Evolutionary conservation across 2,113 vertebrate species (phyloP).

Genomic region (Leucosticte australis): DNA sequence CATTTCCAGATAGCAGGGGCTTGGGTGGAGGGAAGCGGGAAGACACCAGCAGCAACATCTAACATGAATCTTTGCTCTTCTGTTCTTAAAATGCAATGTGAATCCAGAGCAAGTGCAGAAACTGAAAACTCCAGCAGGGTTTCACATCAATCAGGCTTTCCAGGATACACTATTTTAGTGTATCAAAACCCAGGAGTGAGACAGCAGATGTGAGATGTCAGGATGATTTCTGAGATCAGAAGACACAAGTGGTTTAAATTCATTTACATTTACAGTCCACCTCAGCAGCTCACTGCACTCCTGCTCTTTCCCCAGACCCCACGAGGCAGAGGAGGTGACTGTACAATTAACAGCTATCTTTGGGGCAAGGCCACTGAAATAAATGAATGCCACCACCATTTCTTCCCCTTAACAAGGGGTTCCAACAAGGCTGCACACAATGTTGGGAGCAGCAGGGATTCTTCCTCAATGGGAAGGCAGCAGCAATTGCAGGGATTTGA

Average conservation of each 20-base stretch:
- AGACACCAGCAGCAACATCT: background rate
- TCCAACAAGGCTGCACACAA: background rate
- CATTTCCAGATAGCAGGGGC: background rate
- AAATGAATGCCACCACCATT: background rate
- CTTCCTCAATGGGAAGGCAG: background rate
- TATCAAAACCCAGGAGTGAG: background rate
- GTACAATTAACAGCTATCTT: background rate
- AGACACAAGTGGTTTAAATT: background rate
- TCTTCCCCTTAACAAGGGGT: background rate
- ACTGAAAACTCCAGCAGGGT: conserved; percentile 11
- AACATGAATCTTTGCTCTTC: conserved; percentile 4
- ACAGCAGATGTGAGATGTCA: background rate
- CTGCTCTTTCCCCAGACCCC: background rate
- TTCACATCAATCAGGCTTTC: background rate
- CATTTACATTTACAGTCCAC: background rate
- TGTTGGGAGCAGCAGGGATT: background rate
- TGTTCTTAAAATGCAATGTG: conserved; percentile 30
- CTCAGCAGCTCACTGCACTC: background rate
- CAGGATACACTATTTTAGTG: background rate
- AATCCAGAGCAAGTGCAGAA: conserved; percentile 44
- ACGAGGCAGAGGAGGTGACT: background rate
- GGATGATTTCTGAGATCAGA: background rate
- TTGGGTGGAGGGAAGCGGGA: background rate
- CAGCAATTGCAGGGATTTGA: background rate
- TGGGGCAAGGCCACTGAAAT: background rate